These are phyloP conservation scores for Venustaconcha ellipsiformis DNA, from an alignment of 1,140 invertebrate species.

Conservation along the genomic window DNA sequence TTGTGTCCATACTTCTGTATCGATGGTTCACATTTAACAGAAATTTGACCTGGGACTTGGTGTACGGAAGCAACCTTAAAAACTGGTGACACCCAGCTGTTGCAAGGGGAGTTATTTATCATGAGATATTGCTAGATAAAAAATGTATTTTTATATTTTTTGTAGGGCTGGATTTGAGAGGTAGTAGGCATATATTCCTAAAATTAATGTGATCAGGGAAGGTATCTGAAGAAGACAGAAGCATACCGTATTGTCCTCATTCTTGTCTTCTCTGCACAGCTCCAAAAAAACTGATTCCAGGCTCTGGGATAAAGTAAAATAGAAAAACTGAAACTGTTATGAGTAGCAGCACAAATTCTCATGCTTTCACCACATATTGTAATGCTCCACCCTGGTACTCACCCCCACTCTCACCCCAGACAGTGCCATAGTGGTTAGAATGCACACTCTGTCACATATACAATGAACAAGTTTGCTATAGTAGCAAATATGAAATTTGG, in stretches of 20 bases:
- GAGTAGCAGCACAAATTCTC: not conserved
- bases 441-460: not conserved
- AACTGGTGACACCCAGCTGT: too few relatives aligned
- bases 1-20: too few relatives aligned
- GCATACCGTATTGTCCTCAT: not conserved
- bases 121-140: too few relatives aligned
- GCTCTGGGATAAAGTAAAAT: slow-evolving; percentile 74
- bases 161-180: too few relatives aligned
- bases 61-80: too few relatives aligned
- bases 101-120: too few relatives aligned
- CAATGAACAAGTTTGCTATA: not conserved
- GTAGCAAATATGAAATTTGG: not conserved
- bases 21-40: too few relatives aligned
- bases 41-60: too few relatives aligned
- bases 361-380: not conserved
- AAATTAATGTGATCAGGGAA: too few relatives aligned
- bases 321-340: not conserved
- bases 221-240: too few relatives aligned
- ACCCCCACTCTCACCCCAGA: not conserved
- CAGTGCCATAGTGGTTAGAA: not conserved
- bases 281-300: slow-evolving; percentile 96
- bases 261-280: slow-evolving; percentile 75
- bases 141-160: too few relatives aligned
- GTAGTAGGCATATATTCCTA: too few relatives aligned
- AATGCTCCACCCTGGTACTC: not conserved